phyloP scores from a whole-genome alignment of 2,888 invertebrate species.

The Xiphydria camelus region DNA sequence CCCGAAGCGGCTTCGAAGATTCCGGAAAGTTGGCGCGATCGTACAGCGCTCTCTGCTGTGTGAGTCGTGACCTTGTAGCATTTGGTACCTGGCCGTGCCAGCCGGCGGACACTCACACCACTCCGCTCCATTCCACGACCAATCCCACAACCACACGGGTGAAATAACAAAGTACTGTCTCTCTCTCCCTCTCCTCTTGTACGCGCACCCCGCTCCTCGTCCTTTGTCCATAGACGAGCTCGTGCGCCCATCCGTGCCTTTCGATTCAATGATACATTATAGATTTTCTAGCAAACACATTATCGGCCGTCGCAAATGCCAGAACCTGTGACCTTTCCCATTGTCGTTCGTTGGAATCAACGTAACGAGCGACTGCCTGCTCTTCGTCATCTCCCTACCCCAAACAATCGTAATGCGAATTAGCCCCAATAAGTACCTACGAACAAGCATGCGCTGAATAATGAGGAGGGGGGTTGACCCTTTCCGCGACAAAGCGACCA shows the following conservation, averaged over 20 bases:
- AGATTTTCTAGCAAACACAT: slow-evolving; percentile 34
- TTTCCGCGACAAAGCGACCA: too few species aligned
- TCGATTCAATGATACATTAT: slow-evolving; percentile 28
- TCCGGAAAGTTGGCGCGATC: too few species aligned
- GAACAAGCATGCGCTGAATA: too few species aligned
- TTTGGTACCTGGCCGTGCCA: slow-evolving; percentile 56
- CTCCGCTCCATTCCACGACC: too few species aligned
- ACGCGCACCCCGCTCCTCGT: slow-evolving; percentile 7
- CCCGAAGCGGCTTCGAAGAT: too few species aligned
- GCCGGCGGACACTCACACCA: slow-evolving; percentile 38
- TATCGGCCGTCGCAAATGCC: slow-evolving; percentile 36
- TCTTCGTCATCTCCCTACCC: too few species aligned
- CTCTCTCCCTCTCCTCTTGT: slow-evolving; percentile 21
- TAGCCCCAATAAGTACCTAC: too few species aligned
- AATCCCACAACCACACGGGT: slow-evolving; percentile 19
- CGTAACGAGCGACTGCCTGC: too few species aligned
- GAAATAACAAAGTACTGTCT: slow-evolving; percentile 37
- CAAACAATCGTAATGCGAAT: too few species aligned
- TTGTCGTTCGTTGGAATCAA: too few species aligned
- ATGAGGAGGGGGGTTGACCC: too few species aligned
- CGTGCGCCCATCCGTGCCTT: slow-evolving; percentile 25
- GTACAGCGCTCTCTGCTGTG: slow-evolving; percentile 12
- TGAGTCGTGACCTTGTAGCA: slow-evolving; percentile 55
- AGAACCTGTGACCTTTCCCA: slow-evolving; percentile 36
- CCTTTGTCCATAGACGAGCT: background rate